phyloP scores from a whole-genome alignment of 2,113 vertebrate species.

The Chloebia gouldiae region DNA sequence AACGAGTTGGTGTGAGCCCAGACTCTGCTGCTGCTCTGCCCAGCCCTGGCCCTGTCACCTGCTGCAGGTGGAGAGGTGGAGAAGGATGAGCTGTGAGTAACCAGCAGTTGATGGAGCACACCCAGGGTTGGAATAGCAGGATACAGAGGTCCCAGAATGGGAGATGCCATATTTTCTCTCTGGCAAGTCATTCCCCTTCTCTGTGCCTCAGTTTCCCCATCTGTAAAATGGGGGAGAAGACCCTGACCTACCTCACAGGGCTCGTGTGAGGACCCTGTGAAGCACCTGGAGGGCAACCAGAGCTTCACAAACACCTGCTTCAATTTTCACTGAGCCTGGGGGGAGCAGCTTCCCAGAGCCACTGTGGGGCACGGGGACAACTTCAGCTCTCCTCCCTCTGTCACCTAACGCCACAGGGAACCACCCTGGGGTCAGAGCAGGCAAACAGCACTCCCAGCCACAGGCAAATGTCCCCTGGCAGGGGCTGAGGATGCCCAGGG shows the following conservation, averaged over 20 bases:
- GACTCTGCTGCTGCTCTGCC: background rate
- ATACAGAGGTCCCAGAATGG: background rate
- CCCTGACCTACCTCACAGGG: conserved; percentile 7
- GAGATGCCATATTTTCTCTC: background rate
- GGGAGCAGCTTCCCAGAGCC: background rate
- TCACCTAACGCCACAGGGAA: background rate
- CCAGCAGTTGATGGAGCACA: background rate
- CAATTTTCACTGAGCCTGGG: background rate
- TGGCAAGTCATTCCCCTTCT: background rate
- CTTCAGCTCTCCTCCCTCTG: accelerated
- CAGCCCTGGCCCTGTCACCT: background rate
- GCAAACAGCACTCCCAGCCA: background rate
- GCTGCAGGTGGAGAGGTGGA: background rate
- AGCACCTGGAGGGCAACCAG: background rate
- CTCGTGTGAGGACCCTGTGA: background rate
- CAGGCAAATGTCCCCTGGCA: background rate
- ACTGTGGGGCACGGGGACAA: accelerated
- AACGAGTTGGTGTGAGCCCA: background rate
- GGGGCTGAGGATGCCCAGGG: background rate
- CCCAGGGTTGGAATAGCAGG: background rate
- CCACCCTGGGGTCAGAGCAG: background rate
- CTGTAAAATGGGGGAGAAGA: background rate
- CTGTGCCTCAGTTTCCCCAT: conserved; percentile 9
- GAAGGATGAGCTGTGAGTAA: background rate
- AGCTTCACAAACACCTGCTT: background rate